Conservation (phyloP, 2,797 vertebrate species). For the Bradypodion pumilum region DNA sequence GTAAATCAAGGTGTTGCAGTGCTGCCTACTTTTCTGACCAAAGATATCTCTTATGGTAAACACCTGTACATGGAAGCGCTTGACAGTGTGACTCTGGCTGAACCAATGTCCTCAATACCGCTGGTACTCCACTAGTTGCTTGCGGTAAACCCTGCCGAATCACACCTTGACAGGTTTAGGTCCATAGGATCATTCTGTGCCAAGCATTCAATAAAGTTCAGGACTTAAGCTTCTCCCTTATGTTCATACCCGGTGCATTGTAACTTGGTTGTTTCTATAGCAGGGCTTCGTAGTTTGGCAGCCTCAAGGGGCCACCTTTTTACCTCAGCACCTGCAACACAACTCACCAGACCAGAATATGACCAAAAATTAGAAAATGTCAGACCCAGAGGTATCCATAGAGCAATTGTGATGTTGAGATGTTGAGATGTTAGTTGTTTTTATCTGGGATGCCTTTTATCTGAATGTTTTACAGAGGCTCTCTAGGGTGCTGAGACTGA, state of each 20-base stretch:
- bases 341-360: too few relatives aligned
- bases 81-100: slow-evolving; percentile 26
- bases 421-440: too few relatives aligned
- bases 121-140: slow-evolving; percentile 23
- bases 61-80: slow-evolving; percentile 43
- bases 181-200: slow-evolving; percentile 23
- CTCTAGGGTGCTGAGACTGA: too few relatives aligned
- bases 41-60: slow-evolving; percentile 43
- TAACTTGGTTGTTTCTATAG: not conserved
- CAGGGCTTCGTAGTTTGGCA: too few relatives aligned
- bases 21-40: slow-evolving; percentile 24
- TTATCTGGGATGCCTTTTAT: too few relatives aligned
- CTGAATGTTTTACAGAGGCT: too few relatives aligned
- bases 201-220: not conserved
- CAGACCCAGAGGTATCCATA: too few relatives aligned
- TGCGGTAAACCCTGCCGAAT: not conserved
- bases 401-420: too few relatives aligned
- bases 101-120: slow-evolving; percentile 38
- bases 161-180: not conserved
- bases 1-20: slow-evolving; percentile 58
- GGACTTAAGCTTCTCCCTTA: slow-evolving; percentile 30
- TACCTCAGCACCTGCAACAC: too few relatives aligned
- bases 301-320: too few relatives aligned
- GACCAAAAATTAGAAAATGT: too few relatives aligned
- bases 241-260: not conserved